Conservation (phyloP, 2,888 invertebrate genomes). For the Mamestra brassicae region DNA sequence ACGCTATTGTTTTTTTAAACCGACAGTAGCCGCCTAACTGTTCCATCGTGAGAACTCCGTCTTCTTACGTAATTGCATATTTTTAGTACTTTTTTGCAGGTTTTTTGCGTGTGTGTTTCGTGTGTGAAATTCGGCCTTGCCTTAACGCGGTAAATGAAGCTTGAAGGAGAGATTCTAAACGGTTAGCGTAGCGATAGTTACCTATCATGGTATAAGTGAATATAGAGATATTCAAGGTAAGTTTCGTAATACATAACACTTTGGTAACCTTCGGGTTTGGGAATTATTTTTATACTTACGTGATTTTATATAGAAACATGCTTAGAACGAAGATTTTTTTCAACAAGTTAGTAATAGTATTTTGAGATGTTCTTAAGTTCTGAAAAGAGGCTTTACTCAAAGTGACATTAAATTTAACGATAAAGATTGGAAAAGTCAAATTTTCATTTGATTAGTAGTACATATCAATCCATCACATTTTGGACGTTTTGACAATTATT, state of each 20-base stretch:
- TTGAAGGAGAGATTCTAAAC: conserved; percentile 80
- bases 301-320: too few species aligned
- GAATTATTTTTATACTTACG: conserved; percentile 8
- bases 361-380: too few species aligned
- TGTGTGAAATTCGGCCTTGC: conserved; percentile 82
- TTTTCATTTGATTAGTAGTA: too few species aligned
- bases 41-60: conserved; percentile 85
- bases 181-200: conserved; percentile 68
- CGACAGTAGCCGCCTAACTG: conserved; percentile 84
- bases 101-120: conserved; percentile 74
- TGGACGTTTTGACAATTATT: too few species aligned
- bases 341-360: too few species aligned
- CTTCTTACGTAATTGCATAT: conserved; percentile 80
- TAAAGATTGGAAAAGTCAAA: too few species aligned
- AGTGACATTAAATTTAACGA: too few species aligned
- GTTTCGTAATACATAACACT: conserved; percentile 56
- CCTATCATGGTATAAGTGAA: conserved; percentile 58
- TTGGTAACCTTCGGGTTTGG: conserved; percentile 43
- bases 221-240: conserved; percentile 65
- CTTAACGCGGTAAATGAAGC: conserved; percentile 83
- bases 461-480: too few species aligned
- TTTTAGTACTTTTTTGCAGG: conserved; percentile 72
- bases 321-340: too few species aligned
- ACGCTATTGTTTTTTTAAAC: conserved; percentile 81
- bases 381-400: too few species aligned